Conservation (phyloP, 2,113 vertebrate genomes). For the Oreochromis aureus region DNA sequence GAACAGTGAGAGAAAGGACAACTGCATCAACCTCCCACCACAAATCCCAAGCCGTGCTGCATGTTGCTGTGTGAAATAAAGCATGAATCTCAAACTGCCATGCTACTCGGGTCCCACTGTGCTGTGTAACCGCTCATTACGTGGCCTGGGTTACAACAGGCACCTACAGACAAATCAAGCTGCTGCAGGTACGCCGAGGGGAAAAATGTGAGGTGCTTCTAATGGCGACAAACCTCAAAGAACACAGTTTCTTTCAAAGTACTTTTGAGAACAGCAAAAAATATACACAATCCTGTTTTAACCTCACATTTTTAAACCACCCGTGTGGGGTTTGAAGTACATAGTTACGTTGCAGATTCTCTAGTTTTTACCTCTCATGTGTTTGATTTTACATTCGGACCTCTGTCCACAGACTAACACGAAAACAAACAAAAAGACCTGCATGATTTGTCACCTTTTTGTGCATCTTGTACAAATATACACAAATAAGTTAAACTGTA, state of each 20-base stretch:
- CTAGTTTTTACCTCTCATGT: not conserved
- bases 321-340: not conserved
- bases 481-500: not conserved
- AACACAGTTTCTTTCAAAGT: not conserved
- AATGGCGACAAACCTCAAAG: not conserved
- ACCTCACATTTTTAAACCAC: not conserved
- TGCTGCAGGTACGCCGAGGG: not conserved
- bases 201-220: not conserved
- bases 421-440: not conserved
- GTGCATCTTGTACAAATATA: not conserved
- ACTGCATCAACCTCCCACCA: not conserved
- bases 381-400: not conserved
- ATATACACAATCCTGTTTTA: not conserved
- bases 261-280: not conserved
- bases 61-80: slow-evolving; percentile 1
- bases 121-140: slow-evolving; percentile 1
- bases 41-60: not conserved
- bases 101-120: not conserved
- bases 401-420: rapidly evolving
- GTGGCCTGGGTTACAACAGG: not conserved
- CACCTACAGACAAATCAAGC: not conserved
- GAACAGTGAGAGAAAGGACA: not conserved
- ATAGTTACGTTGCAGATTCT: rapidly evolving
- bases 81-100: not conserved
- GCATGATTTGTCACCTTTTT: not conserved